These are phyloP conservation scores for Pholis gunnellus DNA, from an alignment of 2,113 vertebrate genomes.

Conservation along the genomic window DNA sequence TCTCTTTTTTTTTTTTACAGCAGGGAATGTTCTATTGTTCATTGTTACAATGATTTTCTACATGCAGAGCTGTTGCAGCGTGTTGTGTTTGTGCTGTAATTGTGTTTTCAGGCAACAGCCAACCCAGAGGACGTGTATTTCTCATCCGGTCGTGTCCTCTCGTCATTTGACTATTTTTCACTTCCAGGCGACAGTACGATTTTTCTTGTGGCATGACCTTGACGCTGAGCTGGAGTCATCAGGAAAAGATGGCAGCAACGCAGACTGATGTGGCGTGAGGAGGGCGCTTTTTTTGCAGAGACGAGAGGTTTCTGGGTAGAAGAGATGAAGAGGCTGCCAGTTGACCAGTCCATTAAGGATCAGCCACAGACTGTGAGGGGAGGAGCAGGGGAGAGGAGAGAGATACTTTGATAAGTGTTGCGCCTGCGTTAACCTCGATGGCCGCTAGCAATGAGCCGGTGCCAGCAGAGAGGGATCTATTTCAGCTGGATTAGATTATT, in stretches of 20 bases:
- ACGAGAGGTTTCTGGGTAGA: slow-evolving; percentile 53
- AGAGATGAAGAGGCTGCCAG: slow-evolving; percentile 87
- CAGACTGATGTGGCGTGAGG: slow-evolving; percentile 76
- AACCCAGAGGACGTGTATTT: slow-evolving; percentile 40
- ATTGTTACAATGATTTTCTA: background rate
- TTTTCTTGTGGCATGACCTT: slow-evolving; percentile 82
- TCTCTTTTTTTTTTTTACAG: slow-evolving; percentile 36
- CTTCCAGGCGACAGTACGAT: slow-evolving; percentile 69
- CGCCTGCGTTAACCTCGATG: slow-evolving; percentile 97
- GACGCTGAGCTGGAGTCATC: slow-evolving; percentile 59
- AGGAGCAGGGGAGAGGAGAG: slow-evolving; percentile 85
- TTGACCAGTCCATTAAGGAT: slow-evolving; percentile 91
- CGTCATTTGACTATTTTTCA: slow-evolving; percentile 83
- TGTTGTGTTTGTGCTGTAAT: background rate
- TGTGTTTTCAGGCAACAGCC: slow-evolving; percentile 14
- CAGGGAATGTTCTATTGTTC: background rate
- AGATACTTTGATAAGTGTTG: slow-evolving; percentile 96
- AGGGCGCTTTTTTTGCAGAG: slow-evolving; percentile 68
- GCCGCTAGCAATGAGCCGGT: slow-evolving; percentile 77
- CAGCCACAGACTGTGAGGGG: slow-evolving; percentile 81
- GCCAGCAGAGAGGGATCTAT: slow-evolving; percentile 84
- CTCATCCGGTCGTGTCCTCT: slow-evolving; percentile 53
- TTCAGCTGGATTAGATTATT: slow-evolving; percentile 91
- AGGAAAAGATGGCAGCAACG: slow-evolving; percentile 49
- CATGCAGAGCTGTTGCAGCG: background rate